A percentile compares a stretch with the other conserved stretches of the same genome.
Evolutionary conservation across 2,113 vertebrate genomes (phyloP).

Genomic region (Bufo gargarizans): DNA sequence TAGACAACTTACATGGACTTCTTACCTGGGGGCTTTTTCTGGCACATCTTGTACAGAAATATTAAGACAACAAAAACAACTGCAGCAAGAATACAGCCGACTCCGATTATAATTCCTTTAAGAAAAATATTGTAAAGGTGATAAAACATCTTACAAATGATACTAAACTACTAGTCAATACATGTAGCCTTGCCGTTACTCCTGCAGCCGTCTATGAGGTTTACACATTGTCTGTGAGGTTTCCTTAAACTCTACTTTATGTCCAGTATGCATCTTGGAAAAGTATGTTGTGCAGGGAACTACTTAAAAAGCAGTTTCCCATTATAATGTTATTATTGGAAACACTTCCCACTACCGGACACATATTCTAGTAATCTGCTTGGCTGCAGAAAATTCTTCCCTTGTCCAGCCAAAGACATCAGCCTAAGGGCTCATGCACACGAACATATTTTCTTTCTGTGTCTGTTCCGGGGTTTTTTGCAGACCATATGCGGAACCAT

Average conservation of each 20-base stretch:
- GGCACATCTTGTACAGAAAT: constrained; percentile 75
- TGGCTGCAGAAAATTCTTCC: too few relatives aligned
- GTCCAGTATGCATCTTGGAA: neutral
- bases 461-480: too few relatives aligned
- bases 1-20: neutral
- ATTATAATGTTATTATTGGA: neutral
- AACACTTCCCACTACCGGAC: too few relatives aligned
- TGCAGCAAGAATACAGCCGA: constrained; percentile 74
- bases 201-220: neutral
- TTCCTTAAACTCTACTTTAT: neutral
- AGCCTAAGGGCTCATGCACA: too few relatives aligned
- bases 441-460: too few relatives aligned
- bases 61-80: constrained; percentile 72
- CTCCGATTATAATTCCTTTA: constrained; percentile 73
- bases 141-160: neutral
- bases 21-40: constrained; percentile 75
- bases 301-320: too few relatives aligned
- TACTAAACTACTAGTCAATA: neutral
- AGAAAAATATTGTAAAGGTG: neutral
- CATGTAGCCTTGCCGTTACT: neutral
- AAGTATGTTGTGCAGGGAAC: neutral
- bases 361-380: too few relatives aligned
- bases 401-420: too few relatives aligned
- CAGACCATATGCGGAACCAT: too few relatives aligned
- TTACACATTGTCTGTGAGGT: neutral